phyloP scores from a whole-genome alignment of 2,113 vertebrate genomes.

The Oxyruncus cristatus region DNA sequence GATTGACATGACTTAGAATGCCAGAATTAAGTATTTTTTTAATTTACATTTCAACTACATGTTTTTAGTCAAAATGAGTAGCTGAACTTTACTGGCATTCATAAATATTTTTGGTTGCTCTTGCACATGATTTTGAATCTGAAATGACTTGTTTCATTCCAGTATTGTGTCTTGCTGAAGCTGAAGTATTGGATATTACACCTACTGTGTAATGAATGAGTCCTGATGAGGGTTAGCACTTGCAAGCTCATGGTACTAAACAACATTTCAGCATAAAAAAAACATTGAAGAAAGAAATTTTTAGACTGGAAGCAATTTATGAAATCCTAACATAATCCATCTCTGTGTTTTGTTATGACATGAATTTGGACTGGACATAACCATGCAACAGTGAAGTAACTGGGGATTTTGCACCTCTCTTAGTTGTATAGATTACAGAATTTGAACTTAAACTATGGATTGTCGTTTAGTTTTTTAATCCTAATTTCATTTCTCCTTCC shows the following conservation, averaged over 20 bases:
- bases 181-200: background rate
- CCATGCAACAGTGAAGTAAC: background rate
- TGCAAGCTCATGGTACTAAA: background rate
- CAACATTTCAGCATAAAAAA: background rate
- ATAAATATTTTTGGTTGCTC: background rate
- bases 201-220: background rate
- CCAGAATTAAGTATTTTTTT: background rate
- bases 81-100: background rate
- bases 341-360: background rate
- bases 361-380: background rate
- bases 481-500: background rate
- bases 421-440: background rate
- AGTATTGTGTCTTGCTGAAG: background rate
- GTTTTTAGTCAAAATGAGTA: background rate
- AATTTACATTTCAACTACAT: background rate
- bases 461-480: background rate
- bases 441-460: background rate
- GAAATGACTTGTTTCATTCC: background rate
- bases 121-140: background rate
- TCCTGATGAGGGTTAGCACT: background rate
- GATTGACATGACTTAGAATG: background rate
- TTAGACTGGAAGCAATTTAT: background rate
- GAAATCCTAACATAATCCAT: background rate
- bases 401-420: background rate
- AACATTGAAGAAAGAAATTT: background rate